Conservation (phyloP, 92 coral and sea anemone genomes). For the Montipora capitata region DNA sequence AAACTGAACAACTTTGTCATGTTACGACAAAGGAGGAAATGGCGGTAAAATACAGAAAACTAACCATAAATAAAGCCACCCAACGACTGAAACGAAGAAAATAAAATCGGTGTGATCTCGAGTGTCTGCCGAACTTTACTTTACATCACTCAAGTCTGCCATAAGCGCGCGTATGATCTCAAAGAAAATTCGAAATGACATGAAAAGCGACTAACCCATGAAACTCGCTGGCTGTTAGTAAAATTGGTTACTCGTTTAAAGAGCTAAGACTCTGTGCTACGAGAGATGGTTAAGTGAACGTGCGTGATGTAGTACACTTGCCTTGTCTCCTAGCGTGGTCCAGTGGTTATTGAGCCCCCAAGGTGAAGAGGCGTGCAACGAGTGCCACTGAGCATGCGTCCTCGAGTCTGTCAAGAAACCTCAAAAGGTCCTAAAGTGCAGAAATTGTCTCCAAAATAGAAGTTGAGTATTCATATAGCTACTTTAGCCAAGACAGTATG, state of each 20-base stretch:
- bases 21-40: too few relatives aligned
- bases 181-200: neutral
- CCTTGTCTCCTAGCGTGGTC: conserved; percentile 52
- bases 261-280: neutral
- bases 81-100: too few relatives aligned
- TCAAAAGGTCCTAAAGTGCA: conserved; percentile 44
- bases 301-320: conserved; percentile 41
- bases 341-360: conserved; percentile 44
- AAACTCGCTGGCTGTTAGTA: neutral
- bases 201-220: neutral
- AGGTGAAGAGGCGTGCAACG: conserved; percentile 47
- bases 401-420: conserved; percentile 46
- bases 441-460: conserved; percentile 14
- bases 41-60: too few relatives aligned
- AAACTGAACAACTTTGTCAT: too few relatives aligned
- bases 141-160: too few relatives aligned
- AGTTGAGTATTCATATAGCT: neutral
- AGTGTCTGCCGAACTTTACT: too few relatives aligned
- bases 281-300: neutral
- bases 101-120: too few relatives aligned
- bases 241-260: conserved; percentile 6
- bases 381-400: conserved; percentile 66
- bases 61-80: too few relatives aligned
- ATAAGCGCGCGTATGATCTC: too few relatives aligned
- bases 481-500: neutral